Evolutionary conservation across 2,888 invertebrate species (phyloP).

Genomic region (Thymelicus sylvestris): DNA sequence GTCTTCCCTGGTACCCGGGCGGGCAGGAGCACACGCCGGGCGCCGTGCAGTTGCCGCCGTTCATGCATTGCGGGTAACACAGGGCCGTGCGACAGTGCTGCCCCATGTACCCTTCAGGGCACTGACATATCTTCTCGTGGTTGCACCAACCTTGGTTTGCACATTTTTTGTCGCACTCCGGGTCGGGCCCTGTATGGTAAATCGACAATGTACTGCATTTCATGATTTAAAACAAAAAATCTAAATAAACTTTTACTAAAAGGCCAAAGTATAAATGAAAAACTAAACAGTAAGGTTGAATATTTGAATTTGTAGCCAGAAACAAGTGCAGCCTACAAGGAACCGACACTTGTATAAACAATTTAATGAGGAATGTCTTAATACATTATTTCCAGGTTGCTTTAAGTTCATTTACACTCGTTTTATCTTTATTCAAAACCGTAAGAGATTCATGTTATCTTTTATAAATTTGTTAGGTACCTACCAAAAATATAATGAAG

Average conservation of each 20-base stretch:
- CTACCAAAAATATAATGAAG: too few species aligned
- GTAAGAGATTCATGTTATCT: too few species aligned
- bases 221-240: too few species aligned
- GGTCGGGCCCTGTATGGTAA: slow-evolving; percentile 88
- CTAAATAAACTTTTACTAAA: too few species aligned
- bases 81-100: slow-evolving; percentile 95
- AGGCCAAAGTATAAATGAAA: slow-evolving; percentile 5
- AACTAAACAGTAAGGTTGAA: not conserved
- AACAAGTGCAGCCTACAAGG: not conserved
- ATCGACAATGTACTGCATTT: too few species aligned
- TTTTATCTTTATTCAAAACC: too few species aligned
- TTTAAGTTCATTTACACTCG: too few species aligned
- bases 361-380: too few species aligned
- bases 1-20: slow-evolving; percentile 94
- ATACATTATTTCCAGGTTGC: too few species aligned
- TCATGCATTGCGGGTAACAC: slow-evolving; percentile 96
- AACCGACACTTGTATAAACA: not conserved
- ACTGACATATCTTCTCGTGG: slow-evolving; percentile 93
- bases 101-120: slow-evolving; percentile 96
- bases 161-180: slow-evolving; percentile 94
- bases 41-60: slow-evolving; percentile 95
- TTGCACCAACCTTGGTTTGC: slow-evolving; percentile 94
- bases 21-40: slow-evolving; percentile 95
- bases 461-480: too few species aligned
- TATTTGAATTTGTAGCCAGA: not conserved